Base-by-base conservation (phyloP, 2,888 invertebrate species). In the Rotaria macrura region DNA sequence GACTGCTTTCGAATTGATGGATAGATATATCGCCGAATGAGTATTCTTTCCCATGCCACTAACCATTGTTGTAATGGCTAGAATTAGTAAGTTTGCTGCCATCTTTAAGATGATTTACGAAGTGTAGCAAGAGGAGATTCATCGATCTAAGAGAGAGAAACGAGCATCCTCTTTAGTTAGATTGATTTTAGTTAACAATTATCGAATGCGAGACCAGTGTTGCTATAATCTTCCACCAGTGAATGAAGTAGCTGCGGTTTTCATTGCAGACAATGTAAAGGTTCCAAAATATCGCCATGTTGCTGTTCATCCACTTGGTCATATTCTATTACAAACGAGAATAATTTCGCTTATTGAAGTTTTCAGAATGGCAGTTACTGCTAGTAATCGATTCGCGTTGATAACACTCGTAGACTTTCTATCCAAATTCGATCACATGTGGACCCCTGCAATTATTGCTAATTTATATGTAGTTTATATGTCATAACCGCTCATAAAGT, bases 1-100 rank as follows among this genome's bases (percentile, higher is more conserved):
- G 85, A 85, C 40, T 85, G 87, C 47, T 87, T 87, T 47, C 72
- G 84, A 25, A 87, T 88, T 84, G 87, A 88, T 79, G 88, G 88
- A 3, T 87, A 88, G 49, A 85, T 88, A 1, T 88, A 88, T 84
- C 88, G 88, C 55, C 34, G 34, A 38, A 85, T 87, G 17, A 83
- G 87, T 20, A 49, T 86, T 34, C 38, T 87, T 20, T 23, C 38
- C 7, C 87, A 87, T 38, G 25, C 25, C 25, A n/a, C 23, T 29
- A 84, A 84, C 54, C 3, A 43, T n/a, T 47, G 55, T 1, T 87
- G 87, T 85, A 38, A 47, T 84, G 38, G 1, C 17, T 14, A 20
- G 49, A 43, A 85, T 83, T 38, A 88, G 88, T 86, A 86, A 87
- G n/a, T 20, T n/a, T 57, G n/a, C 57, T 57, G n/a, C 57, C 14